A percentile compares a stretch with the other conserved stretches of the same genome.
Conservation (phyloP, 2,888 invertebrate species). For the Plemyria rubiginata region DNA sequence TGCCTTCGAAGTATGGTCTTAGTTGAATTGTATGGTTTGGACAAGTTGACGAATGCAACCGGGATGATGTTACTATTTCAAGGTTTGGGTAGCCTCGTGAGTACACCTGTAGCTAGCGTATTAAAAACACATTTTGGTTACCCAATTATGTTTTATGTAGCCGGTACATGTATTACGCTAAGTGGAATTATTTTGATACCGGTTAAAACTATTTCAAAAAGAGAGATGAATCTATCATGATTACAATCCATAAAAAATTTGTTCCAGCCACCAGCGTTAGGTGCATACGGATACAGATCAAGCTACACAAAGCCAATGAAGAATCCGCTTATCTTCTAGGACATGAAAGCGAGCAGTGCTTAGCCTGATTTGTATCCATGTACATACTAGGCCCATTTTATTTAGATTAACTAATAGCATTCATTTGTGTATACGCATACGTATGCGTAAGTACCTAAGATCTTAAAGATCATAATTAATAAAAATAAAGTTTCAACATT, state of each 20-base stretch:
- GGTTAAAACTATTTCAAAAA: conserved; percentile 47
- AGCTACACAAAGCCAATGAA: no score
- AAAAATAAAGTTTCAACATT: no score
- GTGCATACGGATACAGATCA: no score
- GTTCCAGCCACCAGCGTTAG: no score
- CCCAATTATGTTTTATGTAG: conserved; percentile 61
- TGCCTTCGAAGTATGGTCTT: conserved; percentile 66
- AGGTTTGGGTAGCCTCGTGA: conserved; percentile 70
- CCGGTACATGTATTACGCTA: conserved; percentile 63
- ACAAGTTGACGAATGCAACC: conserved; percentile 74
- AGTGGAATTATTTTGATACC: conserved; percentile 62
- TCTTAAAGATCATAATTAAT: no score
- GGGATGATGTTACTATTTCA: conserved; percentile 72
- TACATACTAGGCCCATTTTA: no score
- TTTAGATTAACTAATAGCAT: no score
- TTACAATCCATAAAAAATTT: neutral
- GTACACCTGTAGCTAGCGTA: conserved; percentile 68
- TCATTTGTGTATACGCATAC: no score
- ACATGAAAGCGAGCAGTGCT: no score
- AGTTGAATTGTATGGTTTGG: conserved; percentile 72
- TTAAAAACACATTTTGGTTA: conserved; percentile 63
- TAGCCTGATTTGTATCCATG: no score
- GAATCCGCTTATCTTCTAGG: no score
- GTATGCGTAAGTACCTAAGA: no score
- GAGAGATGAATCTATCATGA: conserved; percentile 41